A percentile compares a stretch with the other conserved stretches of the same genome.
phyloP scores from a whole-genome alignment of 2,113 vertebrate species.

The Psammodynastes pulverulentus region DNA sequence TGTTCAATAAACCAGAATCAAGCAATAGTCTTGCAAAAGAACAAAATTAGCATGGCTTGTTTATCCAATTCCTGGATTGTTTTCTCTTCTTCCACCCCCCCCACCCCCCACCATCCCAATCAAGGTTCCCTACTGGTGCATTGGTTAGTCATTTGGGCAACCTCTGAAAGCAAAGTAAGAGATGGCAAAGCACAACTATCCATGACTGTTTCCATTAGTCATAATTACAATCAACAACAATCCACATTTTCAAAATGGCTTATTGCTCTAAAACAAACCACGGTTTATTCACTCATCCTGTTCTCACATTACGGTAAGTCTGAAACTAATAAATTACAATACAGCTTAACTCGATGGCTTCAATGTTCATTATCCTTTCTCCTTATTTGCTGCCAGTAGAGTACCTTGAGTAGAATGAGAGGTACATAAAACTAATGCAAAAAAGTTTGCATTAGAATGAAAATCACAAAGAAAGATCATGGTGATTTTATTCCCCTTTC shows the following conservation, averaged over 20 bases:
- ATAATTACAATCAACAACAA: neutral
- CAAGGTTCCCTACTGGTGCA: neutral
- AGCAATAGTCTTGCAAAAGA: neutral
- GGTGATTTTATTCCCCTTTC: neutral
- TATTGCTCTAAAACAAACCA: neutral
- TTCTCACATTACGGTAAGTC: neutral
- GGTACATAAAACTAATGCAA: conserved; percentile 21
- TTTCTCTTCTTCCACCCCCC: neutral
- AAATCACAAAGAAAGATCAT: conserved; percentile 24
- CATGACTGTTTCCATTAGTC: neutral
- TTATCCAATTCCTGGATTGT: neutral
- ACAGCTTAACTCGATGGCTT: neutral
- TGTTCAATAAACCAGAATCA: neutral
- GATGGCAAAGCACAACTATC: neutral
- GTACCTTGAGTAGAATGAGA: conserved; percentile 13
- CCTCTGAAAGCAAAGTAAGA: neutral
- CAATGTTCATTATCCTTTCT: neutral
- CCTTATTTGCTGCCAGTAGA: neutral
- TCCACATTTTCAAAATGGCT: neutral
- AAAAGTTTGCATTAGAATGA: conserved; percentile 23
- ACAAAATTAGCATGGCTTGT: neutral
- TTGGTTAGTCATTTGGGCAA: neutral
- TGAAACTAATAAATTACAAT: neutral
- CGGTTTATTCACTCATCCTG: neutral
- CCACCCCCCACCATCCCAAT: neutral